These are phyloP conservation scores for Tipula lateralis DNA, from an alignment of 2,888 invertebrate genomes.

Conservation along the genomic window DNA sequence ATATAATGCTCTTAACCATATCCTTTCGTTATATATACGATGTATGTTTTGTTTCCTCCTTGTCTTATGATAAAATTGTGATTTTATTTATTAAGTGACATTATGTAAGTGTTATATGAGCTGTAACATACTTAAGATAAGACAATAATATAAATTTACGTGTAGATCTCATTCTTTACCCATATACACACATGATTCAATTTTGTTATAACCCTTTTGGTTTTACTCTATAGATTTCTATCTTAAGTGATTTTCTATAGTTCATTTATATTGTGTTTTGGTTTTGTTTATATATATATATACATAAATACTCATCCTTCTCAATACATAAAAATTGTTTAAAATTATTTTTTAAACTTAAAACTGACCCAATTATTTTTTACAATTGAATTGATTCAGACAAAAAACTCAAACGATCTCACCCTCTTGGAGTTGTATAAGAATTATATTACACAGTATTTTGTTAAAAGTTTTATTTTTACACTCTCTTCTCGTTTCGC, in stretches of 20 bases:
- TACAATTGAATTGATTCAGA: neutral
- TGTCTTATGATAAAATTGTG: neutral
- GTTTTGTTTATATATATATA: neutral
- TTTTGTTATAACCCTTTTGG: neutral
- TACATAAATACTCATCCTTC: neutral
- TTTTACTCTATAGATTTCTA: neutral
- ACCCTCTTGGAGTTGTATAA: neutral
- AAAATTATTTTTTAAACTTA: neutral
- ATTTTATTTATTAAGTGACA: neutral
- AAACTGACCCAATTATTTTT: neutral
- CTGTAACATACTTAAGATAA: slow-evolving; percentile 19
- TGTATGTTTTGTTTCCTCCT: neutral
- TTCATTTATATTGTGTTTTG: neutral
- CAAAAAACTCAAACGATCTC: neutral
- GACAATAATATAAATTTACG: neutral
- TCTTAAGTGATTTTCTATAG: neutral
- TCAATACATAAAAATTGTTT: neutral
- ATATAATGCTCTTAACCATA: neutral
- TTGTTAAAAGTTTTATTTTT: neutral
- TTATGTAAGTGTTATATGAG: neutral
- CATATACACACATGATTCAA: neutral
- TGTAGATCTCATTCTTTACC: neutral
- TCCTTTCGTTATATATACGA: neutral
- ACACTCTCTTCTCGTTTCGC: neutral
- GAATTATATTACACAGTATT: neutral